Base-by-base conservation (phyloP, 2,113 vertebrate genomes). In the Heterotis niloticus region DNA sequence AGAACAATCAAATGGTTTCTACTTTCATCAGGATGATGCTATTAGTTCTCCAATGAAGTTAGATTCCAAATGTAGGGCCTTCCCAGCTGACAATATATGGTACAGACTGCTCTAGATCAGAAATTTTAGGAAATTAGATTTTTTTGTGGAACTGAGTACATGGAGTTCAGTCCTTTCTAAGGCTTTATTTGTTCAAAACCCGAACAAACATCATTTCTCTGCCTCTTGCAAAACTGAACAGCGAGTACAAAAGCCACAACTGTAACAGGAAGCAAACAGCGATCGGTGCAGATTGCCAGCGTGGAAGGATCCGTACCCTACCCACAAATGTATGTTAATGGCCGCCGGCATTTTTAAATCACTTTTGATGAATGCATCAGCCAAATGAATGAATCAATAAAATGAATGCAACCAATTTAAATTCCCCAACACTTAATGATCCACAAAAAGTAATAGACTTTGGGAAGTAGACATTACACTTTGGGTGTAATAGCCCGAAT, bases 381-480 rank as follows among this genome's bases (percentile, higher is more conserved):
- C 54, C 51, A 78, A 78, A 78, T 69, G 76, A 78, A 69, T 57
- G 65, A 78, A 78, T 78, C 65, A 69, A 78, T 78, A 69, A 78
- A 69, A 67, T 54, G 24, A 78, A 69, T 67, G 65, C 65, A 57
- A 26, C 65, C 54, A 59, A 67, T 69, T 78, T 78, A 57, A 69
- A 68, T 78, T 57, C 51, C 54, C 76, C 24, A 66, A 69, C 65
- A 28, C 76, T 78, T 78, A 78, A 78, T 78, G 76, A 68, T 78
- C 76, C 76, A 52, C 69, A 69, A 18, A 78, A 69, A 69, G 66
- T 69, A 78, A 78, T 68, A 69, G 65, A 78, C 76, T 78, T 78
- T 29, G 65, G 54, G 76, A 78, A 78, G 65, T 69, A 69, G 69
- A 59, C 54, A 78, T 56, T 54, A 69, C 11, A 54, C 74, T 69